phyloP scores from a whole-genome alignment of 2,797 vertebrate genomes.

The Macrochelys suwanniensis region DNA sequence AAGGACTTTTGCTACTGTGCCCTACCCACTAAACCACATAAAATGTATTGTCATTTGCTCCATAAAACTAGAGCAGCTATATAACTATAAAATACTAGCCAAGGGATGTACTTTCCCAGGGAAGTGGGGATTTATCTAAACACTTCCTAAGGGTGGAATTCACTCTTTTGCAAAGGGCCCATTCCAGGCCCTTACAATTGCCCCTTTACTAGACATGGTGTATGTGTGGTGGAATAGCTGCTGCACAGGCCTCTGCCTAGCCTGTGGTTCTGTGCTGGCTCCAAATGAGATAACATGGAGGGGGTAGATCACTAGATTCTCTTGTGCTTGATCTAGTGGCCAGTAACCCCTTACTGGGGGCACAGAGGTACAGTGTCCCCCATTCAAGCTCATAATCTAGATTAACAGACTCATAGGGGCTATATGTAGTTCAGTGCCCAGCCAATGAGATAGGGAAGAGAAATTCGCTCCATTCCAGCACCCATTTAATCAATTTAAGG shows the following conservation, averaged over 20 bases:
- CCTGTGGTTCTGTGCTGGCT: not conserved
- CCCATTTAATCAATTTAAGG: not conserved
- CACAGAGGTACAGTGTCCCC: not conserved
- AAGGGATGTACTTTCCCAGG: conserved; percentile 30
- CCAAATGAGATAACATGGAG: not conserved
- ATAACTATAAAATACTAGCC: conserved; percentile 45
- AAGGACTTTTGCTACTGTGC: conserved; percentile 45
- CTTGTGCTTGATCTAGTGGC: not conserved
- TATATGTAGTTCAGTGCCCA: not conserved
- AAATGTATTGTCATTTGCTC: conserved; percentile 47
- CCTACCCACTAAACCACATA: conserved; percentile 30
- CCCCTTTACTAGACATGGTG: conserved; percentile 8
- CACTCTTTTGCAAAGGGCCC: conserved; percentile 21
- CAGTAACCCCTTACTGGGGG: not conserved
- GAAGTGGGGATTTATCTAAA: not conserved
- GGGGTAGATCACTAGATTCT: not conserved
- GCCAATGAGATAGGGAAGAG: not conserved
- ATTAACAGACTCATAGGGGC: not conserved
- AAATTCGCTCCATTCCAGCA: not conserved
- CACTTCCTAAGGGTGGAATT: conserved; percentile 22
- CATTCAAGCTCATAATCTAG: not conserved
- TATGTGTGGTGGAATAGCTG: not conserved
- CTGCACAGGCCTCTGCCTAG: not conserved
- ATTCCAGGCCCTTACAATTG: conserved; percentile 9
- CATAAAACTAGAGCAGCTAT: conserved; percentile 48